A percentile compares a stretch with the other conserved stretches of the same genome.
Evolutionary conservation across 2,797 vertebrate genomes (phyloP).

Genomic region (Cichlasoma orientale): DNA sequence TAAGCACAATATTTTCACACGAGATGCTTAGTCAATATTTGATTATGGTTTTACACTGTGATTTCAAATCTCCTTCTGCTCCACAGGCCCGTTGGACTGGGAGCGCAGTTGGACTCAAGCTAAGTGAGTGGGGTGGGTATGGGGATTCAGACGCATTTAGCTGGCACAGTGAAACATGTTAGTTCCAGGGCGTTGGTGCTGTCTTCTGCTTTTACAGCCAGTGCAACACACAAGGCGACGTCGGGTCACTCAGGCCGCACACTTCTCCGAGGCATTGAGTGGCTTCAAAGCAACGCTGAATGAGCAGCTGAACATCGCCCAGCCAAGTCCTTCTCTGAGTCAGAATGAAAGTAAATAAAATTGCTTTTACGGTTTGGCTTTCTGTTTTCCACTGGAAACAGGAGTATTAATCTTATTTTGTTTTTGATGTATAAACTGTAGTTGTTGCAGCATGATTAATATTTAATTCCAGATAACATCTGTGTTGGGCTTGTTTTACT

Average conservation of each 20-base stretch:
- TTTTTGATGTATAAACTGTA: not conserved
- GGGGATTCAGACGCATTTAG: not conserved
- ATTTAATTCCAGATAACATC: not conserved
- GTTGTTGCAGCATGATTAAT: not conserved
- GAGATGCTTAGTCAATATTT: not conserved
- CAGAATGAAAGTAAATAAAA: conserved; percentile 17
- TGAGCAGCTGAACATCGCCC: conserved; percentile 36
- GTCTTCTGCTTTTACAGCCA: conserved; percentile 43
- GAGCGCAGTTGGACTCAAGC: not conserved
- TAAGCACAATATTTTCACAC: too few species aligned
- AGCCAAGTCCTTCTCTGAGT: conserved; percentile 27
- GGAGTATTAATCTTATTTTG: not conserved
- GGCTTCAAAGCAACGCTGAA: conserved; percentile 35
- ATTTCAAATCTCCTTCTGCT: not conserved
- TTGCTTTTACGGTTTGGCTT: not conserved
- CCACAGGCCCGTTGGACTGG: not conserved
- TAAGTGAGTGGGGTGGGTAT: not conserved
- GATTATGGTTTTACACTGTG: not conserved
- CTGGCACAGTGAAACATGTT: conserved; percentile 7
- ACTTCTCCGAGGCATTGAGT: conserved; percentile 33
- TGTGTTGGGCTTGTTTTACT: not conserved
- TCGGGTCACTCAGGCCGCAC: conserved; percentile 38
- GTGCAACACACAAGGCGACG: conserved; percentile 23
- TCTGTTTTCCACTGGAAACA: conserved; percentile 3
- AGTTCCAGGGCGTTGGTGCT: conserved; percentile 20